These are phyloP conservation scores for Paradisaea rubra DNA, from an alignment of 2,113 vertebrate genomes.

Conservation along the genomic window DNA sequence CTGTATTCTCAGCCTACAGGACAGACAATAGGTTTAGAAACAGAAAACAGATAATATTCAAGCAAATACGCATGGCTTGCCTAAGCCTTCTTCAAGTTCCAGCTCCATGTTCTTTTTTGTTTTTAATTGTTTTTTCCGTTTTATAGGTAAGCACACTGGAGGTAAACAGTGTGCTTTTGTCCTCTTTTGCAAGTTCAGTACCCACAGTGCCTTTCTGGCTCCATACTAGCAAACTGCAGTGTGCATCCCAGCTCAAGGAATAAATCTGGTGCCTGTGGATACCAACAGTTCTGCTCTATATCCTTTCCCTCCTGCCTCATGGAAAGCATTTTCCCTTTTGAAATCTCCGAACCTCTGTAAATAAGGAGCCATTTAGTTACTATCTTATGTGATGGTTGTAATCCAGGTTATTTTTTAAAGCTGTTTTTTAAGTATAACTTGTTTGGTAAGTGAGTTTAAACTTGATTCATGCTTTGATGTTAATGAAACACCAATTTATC, in stretches of 20 bases:
- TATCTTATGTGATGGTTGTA: constrained; percentile 61
- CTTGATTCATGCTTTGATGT: constrained; percentile 79
- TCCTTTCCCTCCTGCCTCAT: neutral
- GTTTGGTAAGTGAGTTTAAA: constrained; percentile 75
- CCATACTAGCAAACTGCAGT: neutral
- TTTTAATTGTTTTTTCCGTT: neutral
- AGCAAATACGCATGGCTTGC: neutral
- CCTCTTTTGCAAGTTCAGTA: neutral
- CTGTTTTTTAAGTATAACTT: constrained; percentile 70
- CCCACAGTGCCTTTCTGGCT: neutral
- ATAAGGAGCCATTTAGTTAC: constrained; percentile 39
- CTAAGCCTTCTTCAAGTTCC: neutral
- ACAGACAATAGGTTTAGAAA: neutral
- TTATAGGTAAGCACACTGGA: neutral
- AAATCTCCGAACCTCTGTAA: constrained; percentile 26
- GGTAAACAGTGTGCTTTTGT: neutral
- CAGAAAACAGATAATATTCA: constrained; percentile 2
- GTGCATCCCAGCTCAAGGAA: neutral
- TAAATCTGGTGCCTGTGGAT: neutral
- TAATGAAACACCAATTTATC: constrained; percentile 84
- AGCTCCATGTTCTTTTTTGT: neutral
- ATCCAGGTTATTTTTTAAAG: constrained; percentile 72
- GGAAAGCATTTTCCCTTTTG: constrained; percentile 16
- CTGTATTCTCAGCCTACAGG: neutral
- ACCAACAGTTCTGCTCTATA: constrained; percentile 14